phyloP scores from a whole-genome alignment of 2,797 vertebrate species.

The Crypturellus tataupa region DNA sequence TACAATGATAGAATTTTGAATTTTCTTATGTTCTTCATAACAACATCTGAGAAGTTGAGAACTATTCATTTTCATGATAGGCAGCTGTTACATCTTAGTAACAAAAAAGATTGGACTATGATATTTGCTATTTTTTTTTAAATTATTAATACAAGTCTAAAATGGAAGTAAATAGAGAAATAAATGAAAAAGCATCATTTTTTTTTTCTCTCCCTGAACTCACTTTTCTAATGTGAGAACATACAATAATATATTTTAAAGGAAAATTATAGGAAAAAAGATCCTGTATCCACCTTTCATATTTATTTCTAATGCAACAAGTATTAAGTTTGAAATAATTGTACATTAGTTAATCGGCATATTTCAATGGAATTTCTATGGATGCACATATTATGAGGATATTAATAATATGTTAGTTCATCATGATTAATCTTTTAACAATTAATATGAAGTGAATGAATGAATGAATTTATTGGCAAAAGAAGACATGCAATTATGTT shows the following conservation, averaged over 20 bases:
- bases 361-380: conserved; percentile 63
- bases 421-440: conserved; percentile 67
- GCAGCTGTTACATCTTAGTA: neutral
- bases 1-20: neutral
- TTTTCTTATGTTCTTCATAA: neutral
- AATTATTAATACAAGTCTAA: neutral
- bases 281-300: neutral
- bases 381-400: conserved; percentile 62
- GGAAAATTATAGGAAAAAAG: neutral
- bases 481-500: conserved; percentile 32
- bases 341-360: conserved; percentile 60
- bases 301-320: conserved; percentile 48
- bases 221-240: neutral
- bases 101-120: neutral
- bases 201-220: neutral
- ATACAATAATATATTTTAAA: neutral
- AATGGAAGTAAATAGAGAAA: conserved; percentile 3
- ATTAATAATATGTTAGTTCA: conserved; percentile 59
- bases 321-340: conserved; percentile 63
- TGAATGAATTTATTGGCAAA: conserved; percentile 55
- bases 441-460: conserved; percentile 60
- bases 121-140: neutral
- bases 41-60: neutral
- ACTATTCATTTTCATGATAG: neutral
- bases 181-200: neutral